These are phyloP conservation scores for Momotus momota DNA, from an alignment of 2,797 vertebrate genomes.

Conservation along the genomic window DNA sequence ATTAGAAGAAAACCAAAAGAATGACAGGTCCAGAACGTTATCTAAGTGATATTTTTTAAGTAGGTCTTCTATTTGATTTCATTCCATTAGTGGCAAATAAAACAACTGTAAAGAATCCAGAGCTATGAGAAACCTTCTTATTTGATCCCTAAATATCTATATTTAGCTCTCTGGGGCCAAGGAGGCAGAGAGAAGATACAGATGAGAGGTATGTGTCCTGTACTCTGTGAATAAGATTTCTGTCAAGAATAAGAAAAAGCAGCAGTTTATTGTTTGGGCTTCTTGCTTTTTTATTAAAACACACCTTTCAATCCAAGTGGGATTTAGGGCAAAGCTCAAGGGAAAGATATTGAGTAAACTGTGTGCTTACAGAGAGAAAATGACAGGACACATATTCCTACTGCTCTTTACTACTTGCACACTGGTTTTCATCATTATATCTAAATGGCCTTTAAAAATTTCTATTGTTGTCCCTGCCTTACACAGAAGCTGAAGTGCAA, in stretches of 20 bases:
- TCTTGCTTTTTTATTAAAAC: background rate
- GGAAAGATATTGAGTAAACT: background rate
- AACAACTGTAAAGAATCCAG: background rate
- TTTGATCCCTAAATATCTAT: slow-evolving; percentile 31
- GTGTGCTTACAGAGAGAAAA: background rate
- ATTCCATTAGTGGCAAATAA: background rate
- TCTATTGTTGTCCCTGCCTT: background rate
- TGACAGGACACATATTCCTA: background rate
- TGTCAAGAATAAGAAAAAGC: background rate
- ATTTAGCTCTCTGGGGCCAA: background rate
- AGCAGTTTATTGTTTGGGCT: background rate
- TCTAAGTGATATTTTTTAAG: background rate
- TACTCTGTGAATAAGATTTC: background rate
- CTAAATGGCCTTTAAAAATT: slow-evolving; percentile 14
- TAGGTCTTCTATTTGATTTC: slow-evolving; percentile 17
- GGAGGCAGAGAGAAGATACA: background rate
- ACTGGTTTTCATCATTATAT: background rate
- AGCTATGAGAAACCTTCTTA: background rate
- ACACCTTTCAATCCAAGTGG: background rate
- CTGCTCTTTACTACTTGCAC: background rate
- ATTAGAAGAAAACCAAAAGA: background rate
- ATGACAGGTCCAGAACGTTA: background rate
- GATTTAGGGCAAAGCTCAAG: background rate
- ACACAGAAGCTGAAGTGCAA: background rate
- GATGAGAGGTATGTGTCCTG: background rate